Percentiles rank a stretch among this genome's conserved stretches.
These are phyloP conservation scores for Limnothrissa miodon DNA, from an alignment of 2,113 vertebrate genomes.

Conservation along the genomic window DNA sequence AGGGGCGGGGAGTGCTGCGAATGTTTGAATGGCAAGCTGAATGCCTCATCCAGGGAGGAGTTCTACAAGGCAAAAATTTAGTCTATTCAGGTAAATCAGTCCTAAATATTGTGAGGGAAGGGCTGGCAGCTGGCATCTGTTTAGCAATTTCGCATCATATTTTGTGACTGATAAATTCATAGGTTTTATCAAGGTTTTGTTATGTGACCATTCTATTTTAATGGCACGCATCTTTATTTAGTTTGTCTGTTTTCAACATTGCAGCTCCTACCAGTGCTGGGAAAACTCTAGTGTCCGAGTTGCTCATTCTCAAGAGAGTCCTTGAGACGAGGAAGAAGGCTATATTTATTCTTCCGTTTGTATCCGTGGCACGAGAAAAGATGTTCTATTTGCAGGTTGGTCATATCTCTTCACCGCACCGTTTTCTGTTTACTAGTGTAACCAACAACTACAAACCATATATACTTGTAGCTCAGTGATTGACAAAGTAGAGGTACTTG, in stretches of 20 bases:
- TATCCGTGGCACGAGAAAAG: constrained; percentile 97
- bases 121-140: neutral
- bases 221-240: neutral
- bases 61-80: constrained; percentile 88
- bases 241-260: constrained; percentile 25
- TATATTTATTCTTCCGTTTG: constrained; percentile 92
- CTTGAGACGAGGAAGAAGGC: constrained; percentile 91
- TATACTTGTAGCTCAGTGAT: too few species aligned
- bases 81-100: constrained; percentile 87
- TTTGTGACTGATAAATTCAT: too few species aligned
- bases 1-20: constrained; percentile 78
- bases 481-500: too few species aligned
- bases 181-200: neutral
- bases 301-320: constrained; percentile 90
- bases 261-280: constrained; percentile 96
- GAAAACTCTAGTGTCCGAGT: constrained; percentile 93
- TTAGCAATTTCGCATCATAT: neutral
- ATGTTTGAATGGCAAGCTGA: constrained; percentile 99
- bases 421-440: constrained; percentile 5
- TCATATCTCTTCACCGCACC: neutral
- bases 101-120: neutral
- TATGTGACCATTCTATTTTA: neutral
- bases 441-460: too few species aligned
- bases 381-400: constrained; percentile 90
- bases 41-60: constrained; percentile 85